Base-by-base conservation (phyloP, 1,140 invertebrate species). In the Doryteuthis pealeii region DNA sequence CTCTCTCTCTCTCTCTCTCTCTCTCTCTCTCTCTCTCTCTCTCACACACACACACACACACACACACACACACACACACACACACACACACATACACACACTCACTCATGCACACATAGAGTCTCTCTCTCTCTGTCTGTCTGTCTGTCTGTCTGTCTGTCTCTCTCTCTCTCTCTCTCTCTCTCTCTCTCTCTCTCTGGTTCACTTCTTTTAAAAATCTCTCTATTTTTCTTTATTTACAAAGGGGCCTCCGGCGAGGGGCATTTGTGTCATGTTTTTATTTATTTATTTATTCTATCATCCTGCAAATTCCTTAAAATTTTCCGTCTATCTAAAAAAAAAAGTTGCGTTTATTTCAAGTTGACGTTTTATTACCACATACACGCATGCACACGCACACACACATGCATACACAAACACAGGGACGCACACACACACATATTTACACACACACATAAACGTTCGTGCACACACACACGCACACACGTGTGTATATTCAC, bases 141-240 rank as follows among this genome's bases (percentile, higher is more conserved):
- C 12, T 54, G 12, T 54, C 49, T n/a, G 12, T 54, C 49, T n/a
- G n/a, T 54, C 58, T 62, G 4, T 62, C 58, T 62, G 4, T 62
- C 58, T 62, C 58, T 62, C 58, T 62, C 58, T 62, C 58, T 62
- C 58, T 62, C 58, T 62, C 58, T 62, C 58, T 62, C 58, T 62
- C 58, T 62, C 58, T 62, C 58, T 62, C 58, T 62, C 58, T 62
- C 58, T 62, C 58, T 30, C 22, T 62, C 58, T 62, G 4, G 3
- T 15, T 62, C 58, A 4, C 22, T 62, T 15, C 3, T 30, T 62
- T 4, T 62, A 40, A n/a, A n/a, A n/a, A n/a, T n/a, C n/a, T n/a
- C n/a, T n/a, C n/a, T n/a, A n/a, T n/a, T n/a, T n/a, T n/a, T n/a
- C n/a, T n/a, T n/a, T n/a, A n/a, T n/a, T n/a, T n/a, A n/a, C n/a